Evolutionary conservation across 1,140 invertebrate genomes (phyloP).

Genomic region (Episyrphus balteatus): DNA sequence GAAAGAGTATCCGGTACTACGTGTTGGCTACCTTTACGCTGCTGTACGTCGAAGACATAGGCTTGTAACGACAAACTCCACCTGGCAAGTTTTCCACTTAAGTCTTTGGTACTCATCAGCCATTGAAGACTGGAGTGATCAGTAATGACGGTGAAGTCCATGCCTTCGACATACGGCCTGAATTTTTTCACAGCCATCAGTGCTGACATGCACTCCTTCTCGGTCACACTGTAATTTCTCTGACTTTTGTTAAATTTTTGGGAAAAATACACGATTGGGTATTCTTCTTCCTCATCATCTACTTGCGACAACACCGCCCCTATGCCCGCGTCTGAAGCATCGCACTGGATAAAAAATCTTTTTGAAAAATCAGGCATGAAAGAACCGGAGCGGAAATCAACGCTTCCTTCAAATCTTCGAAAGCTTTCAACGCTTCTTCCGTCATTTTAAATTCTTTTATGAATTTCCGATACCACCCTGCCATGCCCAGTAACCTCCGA

Average conservation of each 20-base stretch:
- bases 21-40: conserved; percentile 32
- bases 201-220: conserved; percentile 39
- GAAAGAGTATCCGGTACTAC: conserved; percentile 31
- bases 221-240: conserved; percentile 34
- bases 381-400: no score
- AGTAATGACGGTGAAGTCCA: conserved; percentile 38
- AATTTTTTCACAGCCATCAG: conserved; percentile 37
- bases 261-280: conserved; percentile 21
- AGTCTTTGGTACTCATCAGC: conserved; percentile 35
- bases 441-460: not conserved
- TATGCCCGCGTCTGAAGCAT: no score
- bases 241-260: conserved; percentile 4
- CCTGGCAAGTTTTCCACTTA: conserved; percentile 31
- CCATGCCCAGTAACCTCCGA: not conserved
- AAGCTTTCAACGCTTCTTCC: not conserved
- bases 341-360: no score
- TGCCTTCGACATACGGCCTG: conserved; percentile 34
- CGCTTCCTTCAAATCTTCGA: no score
- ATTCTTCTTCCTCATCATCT: conserved; percentile 10
- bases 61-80: conserved; percentile 36
- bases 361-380: no score
- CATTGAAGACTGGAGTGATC: conserved; percentile 39
- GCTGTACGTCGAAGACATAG: conserved; percentile 33
- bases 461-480: not conserved
- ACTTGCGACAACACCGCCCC: conserved; percentile 9